Percentiles rank a stretch among this genome's conserved stretches.
These are phyloP conservation scores for Ammodytes marinus DNA, from an alignment of 2,113 vertebrate genomes.

Conservation along the genomic window DNA sequence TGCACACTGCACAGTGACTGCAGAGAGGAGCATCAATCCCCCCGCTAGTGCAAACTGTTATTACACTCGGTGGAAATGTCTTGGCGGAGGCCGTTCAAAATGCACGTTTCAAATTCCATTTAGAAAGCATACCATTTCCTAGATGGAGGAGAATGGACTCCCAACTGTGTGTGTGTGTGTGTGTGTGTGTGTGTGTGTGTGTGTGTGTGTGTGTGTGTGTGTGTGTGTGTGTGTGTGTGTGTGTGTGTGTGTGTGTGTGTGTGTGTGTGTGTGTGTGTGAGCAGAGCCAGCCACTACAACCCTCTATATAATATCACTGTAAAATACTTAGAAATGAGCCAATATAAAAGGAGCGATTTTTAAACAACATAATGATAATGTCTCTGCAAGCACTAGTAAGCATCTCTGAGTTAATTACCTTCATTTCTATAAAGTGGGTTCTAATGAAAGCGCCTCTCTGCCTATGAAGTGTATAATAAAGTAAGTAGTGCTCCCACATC, in stretches of 20 bases:
- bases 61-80: slow-evolving; percentile 26
- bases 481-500: neutral
- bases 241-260: too few relatives aligned
- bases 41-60: slow-evolving; percentile 25
- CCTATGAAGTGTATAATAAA: slow-evolving; percentile 1
- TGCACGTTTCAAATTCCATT: slow-evolving; percentile 39
- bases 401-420: neutral
- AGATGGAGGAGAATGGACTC: slow-evolving; percentile 2
- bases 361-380: neutral
- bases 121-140: neutral
- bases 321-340: slow-evolving; percentile 3
- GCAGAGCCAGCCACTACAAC: slow-evolving; percentile 8
- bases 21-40: slow-evolving; percentile 45
- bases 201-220: too few relatives aligned
- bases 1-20: slow-evolving; percentile 35
- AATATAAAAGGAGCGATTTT: neutral
- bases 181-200: too few relatives aligned
- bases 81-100: neutral
- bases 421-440: neutral
- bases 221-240: too few relatives aligned
- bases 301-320: slow-evolving; percentile 8
- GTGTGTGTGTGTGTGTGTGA: too few relatives aligned
- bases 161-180: neutral
- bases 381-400: neutral
- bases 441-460: neutral